Conservation (phyloP, 2,113 vertebrate genomes). For the Cavia porcellus region DNA sequence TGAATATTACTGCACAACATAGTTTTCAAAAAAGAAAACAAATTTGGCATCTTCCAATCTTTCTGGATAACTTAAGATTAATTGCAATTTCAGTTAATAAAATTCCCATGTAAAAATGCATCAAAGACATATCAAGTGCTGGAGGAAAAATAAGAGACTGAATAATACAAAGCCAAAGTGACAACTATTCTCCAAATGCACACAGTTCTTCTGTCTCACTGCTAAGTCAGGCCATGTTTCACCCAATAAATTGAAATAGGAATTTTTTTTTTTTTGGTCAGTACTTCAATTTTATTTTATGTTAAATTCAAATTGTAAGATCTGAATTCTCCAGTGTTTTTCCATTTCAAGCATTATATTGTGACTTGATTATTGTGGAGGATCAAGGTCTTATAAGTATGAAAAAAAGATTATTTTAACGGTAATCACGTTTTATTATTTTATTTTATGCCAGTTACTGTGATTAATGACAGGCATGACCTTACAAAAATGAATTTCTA, state of each 20-base stretch:
- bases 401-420: constrained; percentile 15
- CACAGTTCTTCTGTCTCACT: background rate
- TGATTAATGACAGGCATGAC: background rate
- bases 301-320: background rate
- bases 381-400: background rate
- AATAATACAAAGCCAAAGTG: constrained; percentile 51
- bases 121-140: constrained; percentile 39
- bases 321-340: background rate
- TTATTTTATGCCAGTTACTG: background rate
- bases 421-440: background rate
- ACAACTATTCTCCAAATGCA: background rate
- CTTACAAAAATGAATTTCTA: background rate
- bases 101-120: constrained; percentile 58
- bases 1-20: constrained; percentile 84
- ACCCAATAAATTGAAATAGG: constrained; percentile 1
- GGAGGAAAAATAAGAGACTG: constrained; percentile 44
- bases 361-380: constrained; percentile 4
- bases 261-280: background rate
- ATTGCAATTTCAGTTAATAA: constrained; percentile 77
- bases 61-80: constrained; percentile 69
- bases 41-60: constrained; percentile 71
- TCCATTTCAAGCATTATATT: background rate
- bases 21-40: constrained; percentile 80
- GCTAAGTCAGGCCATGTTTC: background rate
- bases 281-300: constrained; percentile 28